Evolutionary conservation across 2,797 vertebrate genomes (phyloP).

Genomic region (Falco concolor): DNA sequence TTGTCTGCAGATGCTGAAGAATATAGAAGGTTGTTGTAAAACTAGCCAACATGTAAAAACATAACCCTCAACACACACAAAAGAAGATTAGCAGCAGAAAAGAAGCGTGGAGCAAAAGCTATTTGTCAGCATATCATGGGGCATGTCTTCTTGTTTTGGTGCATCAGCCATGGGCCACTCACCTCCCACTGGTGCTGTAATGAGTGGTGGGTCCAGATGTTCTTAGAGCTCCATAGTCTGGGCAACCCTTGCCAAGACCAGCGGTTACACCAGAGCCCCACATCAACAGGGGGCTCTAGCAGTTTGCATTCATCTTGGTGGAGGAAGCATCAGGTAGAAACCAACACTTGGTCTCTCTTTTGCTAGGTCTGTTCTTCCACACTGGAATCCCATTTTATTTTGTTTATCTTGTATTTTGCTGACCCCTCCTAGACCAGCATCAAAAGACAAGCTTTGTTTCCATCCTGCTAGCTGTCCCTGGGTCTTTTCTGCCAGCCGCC

Average conservation of each 20-base stretch:
- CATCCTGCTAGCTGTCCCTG: background rate
- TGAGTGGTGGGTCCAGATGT: accelerated
- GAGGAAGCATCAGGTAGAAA: background rate
- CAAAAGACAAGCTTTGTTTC: background rate
- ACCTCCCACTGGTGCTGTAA: background rate
- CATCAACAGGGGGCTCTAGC: background rate
- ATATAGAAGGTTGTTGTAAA: background rate
- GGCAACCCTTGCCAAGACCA: background rate
- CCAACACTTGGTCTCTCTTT: background rate
- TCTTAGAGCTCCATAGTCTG: accelerated
- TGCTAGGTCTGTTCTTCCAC: background rate
- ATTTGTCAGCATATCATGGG: background rate
- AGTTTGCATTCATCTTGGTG: no score
- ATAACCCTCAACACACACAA: background rate
- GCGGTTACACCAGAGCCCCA: background rate
- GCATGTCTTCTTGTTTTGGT: background rate
- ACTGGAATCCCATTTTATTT: background rate
- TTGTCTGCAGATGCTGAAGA: background rate
- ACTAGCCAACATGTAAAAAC: background rate
- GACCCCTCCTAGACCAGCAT: background rate
- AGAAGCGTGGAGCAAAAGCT: background rate
- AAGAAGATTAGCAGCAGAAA: background rate
- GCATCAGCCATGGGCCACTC: background rate
- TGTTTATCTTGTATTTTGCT: background rate
- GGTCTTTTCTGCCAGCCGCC: background rate